These are phyloP conservation scores for Drosophila subsilvestris DNA, from an alignment of 2,888 invertebrate genomes.

Conservation along the genomic window DNA sequence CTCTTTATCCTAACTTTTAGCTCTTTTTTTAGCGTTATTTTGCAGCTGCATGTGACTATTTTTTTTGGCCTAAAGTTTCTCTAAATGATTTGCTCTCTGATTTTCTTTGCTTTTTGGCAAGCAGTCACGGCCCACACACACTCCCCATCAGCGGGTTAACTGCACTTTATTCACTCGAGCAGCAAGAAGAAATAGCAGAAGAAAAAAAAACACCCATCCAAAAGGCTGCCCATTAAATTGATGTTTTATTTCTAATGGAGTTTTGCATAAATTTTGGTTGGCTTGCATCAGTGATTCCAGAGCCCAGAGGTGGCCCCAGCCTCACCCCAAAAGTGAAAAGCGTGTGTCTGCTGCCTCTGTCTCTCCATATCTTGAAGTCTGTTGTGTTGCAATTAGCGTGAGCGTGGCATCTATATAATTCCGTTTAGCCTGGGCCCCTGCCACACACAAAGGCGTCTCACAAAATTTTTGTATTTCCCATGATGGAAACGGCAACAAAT, in stretches of 20 bases:
- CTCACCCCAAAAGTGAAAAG: constrained; percentile 40
- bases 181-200: background rate
- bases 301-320: constrained; percentile 5
- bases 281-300: constrained; percentile 24
- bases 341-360: constrained; percentile 17
- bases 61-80: background rate
- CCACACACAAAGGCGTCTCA: constrained; percentile 46
- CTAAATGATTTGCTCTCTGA: constrained; percentile 4
- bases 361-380: constrained; percentile 13
- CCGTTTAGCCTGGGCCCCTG: constrained; percentile 58
- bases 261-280: constrained; percentile 62
- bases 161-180: constrained; percentile 23
- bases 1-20: background rate
- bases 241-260: constrained; percentile 40
- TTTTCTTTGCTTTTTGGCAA: constrained; percentile 38
- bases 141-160: constrained; percentile 20
- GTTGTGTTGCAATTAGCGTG: constrained; percentile 77
- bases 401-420: constrained; percentile 73
- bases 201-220: constrained; percentile 18
- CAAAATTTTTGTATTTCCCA: constrained; percentile 70
- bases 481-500: constrained; percentile 64
- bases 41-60: too few relatives aligned
- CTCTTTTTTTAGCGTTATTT: background rate
- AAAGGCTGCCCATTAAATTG: constrained; percentile 44
- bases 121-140: constrained; percentile 37